phyloP scores from a whole-genome alignment of 2,113 vertebrate genomes.

The Haliaeetus leucogaster region DNA sequence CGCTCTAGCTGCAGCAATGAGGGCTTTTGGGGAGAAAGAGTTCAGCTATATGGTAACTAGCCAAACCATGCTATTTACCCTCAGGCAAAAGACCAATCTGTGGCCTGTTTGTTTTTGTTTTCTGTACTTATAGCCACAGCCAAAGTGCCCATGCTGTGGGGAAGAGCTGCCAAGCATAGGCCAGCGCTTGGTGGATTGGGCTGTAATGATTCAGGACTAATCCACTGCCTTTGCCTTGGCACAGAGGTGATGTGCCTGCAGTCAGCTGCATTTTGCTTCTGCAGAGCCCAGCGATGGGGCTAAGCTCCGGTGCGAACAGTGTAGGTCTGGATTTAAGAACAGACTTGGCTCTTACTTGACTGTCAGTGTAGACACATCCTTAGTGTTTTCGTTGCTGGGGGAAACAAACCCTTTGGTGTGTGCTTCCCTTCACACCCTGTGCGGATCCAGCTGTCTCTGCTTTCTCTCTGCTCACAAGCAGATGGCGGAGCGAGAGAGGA shows the following conservation, averaged over 20 bases:
- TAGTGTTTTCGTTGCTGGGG: neutral
- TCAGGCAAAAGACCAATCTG: neutral
- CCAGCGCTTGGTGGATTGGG: neutral
- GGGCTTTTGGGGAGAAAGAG: neutral
- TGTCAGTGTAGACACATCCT: neutral
- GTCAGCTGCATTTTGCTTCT: neutral
- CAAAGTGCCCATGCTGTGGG: neutral
- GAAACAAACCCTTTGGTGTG: neutral
- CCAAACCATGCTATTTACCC: neutral
- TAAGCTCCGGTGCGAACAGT: fast-evolving
- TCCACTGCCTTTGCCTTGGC: fast-evolving
- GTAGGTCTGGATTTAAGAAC: neutral
- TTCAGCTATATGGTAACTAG: neutral
- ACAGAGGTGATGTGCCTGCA: neutral
- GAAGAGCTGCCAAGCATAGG: neutral
- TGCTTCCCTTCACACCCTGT: neutral
- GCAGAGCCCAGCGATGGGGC: fast-evolving
- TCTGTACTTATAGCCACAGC: neutral
- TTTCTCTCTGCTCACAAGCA: neutral
- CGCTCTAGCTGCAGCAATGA: neutral
- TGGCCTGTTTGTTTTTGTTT: neutral
- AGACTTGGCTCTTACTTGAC: neutral
- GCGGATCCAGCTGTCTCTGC: neutral
- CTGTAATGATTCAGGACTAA: neutral
- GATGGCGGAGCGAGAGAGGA: neutral